phyloP scores from a whole-genome alignment of 2,888 invertebrate genomes.

The Stenotaenia linearis region DNA sequence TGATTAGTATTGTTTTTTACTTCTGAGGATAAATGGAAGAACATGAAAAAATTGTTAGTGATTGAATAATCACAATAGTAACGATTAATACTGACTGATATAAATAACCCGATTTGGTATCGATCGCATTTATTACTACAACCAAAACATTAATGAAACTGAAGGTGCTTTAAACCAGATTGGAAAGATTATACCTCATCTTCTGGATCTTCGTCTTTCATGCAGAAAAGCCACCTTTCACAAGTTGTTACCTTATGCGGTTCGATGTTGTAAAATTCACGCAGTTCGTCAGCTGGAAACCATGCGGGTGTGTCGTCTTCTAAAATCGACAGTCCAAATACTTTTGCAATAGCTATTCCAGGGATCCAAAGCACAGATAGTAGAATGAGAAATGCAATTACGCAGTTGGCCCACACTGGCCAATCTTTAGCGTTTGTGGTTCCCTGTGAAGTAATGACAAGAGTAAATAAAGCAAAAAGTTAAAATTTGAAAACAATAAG shows the following conservation, averaged over 20 bases:
- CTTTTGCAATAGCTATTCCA: slow-evolving; percentile 68
- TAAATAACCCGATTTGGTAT: not conserved
- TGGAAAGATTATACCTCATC: slow-evolving; percentile 22
- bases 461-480: not conserved
- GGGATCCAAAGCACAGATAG: slow-evolving; percentile 86
- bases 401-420: slow-evolving; percentile 75
- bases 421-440: slow-evolving; percentile 70
- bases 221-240: slow-evolving; percentile 36
- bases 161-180: not conserved
- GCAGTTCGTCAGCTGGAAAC: slow-evolving; percentile 82
- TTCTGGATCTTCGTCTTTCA: slow-evolving; percentile 29
- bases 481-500: not conserved
- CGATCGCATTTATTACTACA: not conserved
- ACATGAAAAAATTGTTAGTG: not conserved
- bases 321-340: slow-evolving; percentile 70
- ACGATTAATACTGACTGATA: not conserved
- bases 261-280: slow-evolving; percentile 82
- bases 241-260: slow-evolving; percentile 66
- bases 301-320: slow-evolving; percentile 86
- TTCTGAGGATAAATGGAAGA: not conserved
- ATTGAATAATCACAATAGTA: not conserved
- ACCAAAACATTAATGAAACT: not conserved
- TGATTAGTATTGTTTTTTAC: not conserved
- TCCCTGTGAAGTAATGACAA: slow-evolving; percentile 53
- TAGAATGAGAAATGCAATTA: slow-evolving; percentile 67